Conservation (phyloP, 2,888 invertebrate genomes). For the Nomada ruficornis region DNA sequence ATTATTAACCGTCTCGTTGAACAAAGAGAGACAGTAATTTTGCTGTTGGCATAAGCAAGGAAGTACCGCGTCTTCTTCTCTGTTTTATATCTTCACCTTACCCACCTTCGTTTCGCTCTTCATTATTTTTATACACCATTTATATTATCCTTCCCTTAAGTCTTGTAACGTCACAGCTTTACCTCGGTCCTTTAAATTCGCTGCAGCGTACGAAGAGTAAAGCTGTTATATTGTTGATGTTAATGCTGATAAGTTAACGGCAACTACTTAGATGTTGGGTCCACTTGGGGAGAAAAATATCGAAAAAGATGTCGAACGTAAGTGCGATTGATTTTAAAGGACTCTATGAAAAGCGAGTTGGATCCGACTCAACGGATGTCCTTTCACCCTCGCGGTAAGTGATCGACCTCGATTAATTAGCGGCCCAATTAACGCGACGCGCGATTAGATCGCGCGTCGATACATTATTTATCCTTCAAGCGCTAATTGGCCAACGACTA, state of each 20-base stretch:
- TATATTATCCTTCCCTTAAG: background rate
- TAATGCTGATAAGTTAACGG: background rate
- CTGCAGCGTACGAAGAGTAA: no score
- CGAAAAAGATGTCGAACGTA: background rate
- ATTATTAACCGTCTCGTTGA: conserved; percentile 72
- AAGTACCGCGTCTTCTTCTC: conserved; percentile 23
- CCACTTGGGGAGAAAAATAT: background rate
- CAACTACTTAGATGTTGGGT: no score
- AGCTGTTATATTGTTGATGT: no score
- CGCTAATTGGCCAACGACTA: conserved; percentile 62
- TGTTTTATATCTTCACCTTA: background rate
- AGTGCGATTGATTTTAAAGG: conserved; percentile 8
- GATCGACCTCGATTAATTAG: conserved; percentile 65
- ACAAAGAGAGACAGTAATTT: conserved; percentile 56
- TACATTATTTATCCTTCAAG: conserved; percentile 65
- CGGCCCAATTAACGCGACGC: conserved; percentile 72
- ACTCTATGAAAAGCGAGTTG: conserved; percentile 3
- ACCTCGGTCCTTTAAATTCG: no score
- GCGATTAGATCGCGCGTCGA: conserved; percentile 64
- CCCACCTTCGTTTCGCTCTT: background rate
- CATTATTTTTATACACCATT: background rate
- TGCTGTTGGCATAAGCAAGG: conserved; percentile 38
- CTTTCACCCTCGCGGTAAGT: conserved; percentile 28
- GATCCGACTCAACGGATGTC: background rate
- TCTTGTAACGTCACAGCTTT: background rate